Evolutionary conservation across 2,797 vertebrate genomes (phyloP), one percentile per base, ranked within the genome.

Genomic region (Monodelphis domestica): DNA sequence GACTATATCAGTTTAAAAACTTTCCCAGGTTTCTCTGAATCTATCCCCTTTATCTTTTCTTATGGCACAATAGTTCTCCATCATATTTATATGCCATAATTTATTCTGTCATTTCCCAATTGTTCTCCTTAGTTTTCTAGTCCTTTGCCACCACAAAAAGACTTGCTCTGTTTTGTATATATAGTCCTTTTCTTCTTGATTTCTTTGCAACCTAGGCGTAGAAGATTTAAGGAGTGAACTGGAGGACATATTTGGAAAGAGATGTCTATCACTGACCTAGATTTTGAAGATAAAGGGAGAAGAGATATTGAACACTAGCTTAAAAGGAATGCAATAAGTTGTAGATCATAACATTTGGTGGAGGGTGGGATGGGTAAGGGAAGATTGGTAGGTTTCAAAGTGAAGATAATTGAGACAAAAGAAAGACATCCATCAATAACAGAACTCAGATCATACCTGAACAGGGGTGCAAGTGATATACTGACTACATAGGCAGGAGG

Each of bases 201-300:
- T n/a, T n/a, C n/a, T n/a, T n/a, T n/a, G n/a, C n/a, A n/a, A n/a
- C n/a, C n/a, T n/a, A n/a, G n/a, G n/a, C n/a, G n/a, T n/a, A n/a
- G n/a, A 89, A 94, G 88, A 92, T 88, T 90, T 89, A 91, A 95
- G 56, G n/a, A 88, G 93, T n/a, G 11, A 91, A 84, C 90, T 51
- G n/a, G 45, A 45, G 54, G 78, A 87, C 78, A 53, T 91, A 91
- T 93, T 89, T 95, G 88, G 88, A 95, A 96, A 92, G 12, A 33
- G 51, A 38, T 55, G 15, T 70, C 70, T 90, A 92, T n/a, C 63
- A 63, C 1, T 33, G 33, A 63, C 59, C 33, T n/a, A 63, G 63
- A 63, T 15, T 63, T n/a, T n/a, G 5, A 63, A 45, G 26, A 57
- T n/a, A 52, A 70, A 54, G 53, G 33, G 57, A 87, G 24, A 38